These are phyloP conservation scores for Ameiurus melas DNA, from an alignment of 2,113 vertebrate species.

Conservation along the genomic window DNA sequence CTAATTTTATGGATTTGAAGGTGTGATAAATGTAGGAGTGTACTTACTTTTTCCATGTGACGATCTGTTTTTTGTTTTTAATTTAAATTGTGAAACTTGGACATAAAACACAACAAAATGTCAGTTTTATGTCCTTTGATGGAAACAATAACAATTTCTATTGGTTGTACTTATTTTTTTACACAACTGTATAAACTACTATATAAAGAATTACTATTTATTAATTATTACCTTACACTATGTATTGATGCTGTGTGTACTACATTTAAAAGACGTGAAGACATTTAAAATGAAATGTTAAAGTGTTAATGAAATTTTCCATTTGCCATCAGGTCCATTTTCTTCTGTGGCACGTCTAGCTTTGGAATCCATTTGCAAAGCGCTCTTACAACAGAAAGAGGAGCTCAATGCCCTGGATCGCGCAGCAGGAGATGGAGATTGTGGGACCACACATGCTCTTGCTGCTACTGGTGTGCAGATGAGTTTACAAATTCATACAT, in stretches of 20 bases:
- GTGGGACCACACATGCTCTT: slow-evolving; percentile 86
- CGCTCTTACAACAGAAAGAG: slow-evolving; percentile 76
- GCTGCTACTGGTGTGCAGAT: slow-evolving; percentile 78
- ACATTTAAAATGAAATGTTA: background rate
- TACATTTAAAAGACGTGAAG: background rate
- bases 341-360: slow-evolving; percentile 50
- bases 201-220: background rate
- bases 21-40: too few relatives aligned
- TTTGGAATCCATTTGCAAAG: slow-evolving; percentile 75
- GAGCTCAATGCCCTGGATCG: slow-evolving; percentile 88
- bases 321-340: slow-evolving; percentile 61
- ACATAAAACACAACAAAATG: too few relatives aligned
- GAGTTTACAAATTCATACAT: background rate
- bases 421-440: slow-evolving; percentile 87
- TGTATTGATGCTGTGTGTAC: background rate
- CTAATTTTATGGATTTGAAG: too few relatives aligned
- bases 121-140: too few relatives aligned
- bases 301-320: background rate
- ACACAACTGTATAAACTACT: background rate
- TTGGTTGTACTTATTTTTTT: too few relatives aligned
- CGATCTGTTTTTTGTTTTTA: too few relatives aligned
- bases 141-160: too few relatives aligned
- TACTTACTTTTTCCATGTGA: too few relatives aligned
- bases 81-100: too few relatives aligned
- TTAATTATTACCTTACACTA: background rate